Base-by-base conservation (phyloP, 2,113 vertebrate species). In the Mus spicilegus region DNA sequence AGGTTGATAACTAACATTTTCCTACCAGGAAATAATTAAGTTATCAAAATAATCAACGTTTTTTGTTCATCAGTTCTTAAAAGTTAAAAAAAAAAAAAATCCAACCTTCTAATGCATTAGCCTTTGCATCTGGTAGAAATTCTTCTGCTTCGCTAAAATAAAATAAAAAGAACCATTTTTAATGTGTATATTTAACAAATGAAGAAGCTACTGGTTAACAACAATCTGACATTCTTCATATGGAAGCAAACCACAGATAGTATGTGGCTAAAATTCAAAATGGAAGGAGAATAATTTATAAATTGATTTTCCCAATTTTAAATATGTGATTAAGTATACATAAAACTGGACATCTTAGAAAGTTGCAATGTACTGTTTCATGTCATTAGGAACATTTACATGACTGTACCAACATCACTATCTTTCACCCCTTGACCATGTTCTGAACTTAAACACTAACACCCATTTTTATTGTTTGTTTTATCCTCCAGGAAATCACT, bases 101-200 rank as follows among this genome's bases (percentile, higher is more conserved):
- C 92, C 9, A 84, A 98, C 97, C 97, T 97, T 97, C 19, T 51
- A 67, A 36, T 51, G 33, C 49, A 89, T 93, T 87, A 85, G 26
- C 20, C 26, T 7, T 42, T 56, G 70, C 11, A 30, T 87, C 78
- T 51, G 67, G 2, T 16, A 17, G 42, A 46, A 28, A 28, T 20
- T 89, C 94, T 92, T 92, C 88, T 49, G 46, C 14, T 1, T 97
- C 95, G 61, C 95, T 97, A 81, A 95, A 96, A 95, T 4, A 78
- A 94, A 97, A 90, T 16, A 88, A 97, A 92, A 87, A 70, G 22
- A 81, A 78, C 0, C 65, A 89, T 51, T 93, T 95, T 90, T 4
- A 78, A n/a, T 49, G 14, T 77, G 19, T 80, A 1, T 30, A 67
- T 58, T 94, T 70, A 80, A 54, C 16, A 58, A 88, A 89, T 69